Evolutionary conservation across 2,888 invertebrate genomes (phyloP).

Genomic region (Phengaris alcon): DNA sequence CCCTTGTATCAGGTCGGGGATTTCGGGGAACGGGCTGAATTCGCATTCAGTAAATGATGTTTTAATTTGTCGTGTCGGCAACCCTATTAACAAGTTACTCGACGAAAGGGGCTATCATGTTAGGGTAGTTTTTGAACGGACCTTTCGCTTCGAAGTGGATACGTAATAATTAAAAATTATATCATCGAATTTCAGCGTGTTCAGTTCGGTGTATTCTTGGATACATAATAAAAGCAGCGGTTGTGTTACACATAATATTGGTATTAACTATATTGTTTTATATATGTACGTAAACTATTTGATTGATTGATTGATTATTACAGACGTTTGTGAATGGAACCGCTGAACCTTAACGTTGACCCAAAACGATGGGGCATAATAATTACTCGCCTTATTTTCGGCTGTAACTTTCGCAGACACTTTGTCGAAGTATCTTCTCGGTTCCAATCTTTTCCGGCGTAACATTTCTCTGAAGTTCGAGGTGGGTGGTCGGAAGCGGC

Average conservation of each 20-base stretch:
- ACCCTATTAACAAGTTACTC: neutral
- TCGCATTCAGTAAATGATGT: constrained; percentile 5
- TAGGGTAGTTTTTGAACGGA: neutral
- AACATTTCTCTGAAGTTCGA: neutral
- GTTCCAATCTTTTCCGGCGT: constrained; percentile 2
- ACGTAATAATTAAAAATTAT: neutral
- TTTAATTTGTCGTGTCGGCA: neutral
- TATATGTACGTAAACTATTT: no score
- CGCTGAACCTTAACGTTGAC: neutral
- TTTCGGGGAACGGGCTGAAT: neutral
- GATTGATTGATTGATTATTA: neutral
- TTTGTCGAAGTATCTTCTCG: neutral
- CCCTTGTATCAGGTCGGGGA: neutral
- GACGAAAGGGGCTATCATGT: neutral
- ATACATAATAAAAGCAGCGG: no score
- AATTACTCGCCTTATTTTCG: neutral
- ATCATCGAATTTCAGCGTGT: neutral
- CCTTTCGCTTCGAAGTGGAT: neutral
- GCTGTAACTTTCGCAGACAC: neutral
- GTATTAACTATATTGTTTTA: no score
- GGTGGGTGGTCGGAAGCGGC: neutral
- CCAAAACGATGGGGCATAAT: neutral
- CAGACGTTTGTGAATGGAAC: neutral
- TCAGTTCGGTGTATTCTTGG: neutral
- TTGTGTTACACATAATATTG: no score